Evolutionary conservation across 2,888 invertebrate genomes (phyloP), one percentile per base, ranked within the genome.

Genomic region (Meiosimyza decipiens): DNA sequence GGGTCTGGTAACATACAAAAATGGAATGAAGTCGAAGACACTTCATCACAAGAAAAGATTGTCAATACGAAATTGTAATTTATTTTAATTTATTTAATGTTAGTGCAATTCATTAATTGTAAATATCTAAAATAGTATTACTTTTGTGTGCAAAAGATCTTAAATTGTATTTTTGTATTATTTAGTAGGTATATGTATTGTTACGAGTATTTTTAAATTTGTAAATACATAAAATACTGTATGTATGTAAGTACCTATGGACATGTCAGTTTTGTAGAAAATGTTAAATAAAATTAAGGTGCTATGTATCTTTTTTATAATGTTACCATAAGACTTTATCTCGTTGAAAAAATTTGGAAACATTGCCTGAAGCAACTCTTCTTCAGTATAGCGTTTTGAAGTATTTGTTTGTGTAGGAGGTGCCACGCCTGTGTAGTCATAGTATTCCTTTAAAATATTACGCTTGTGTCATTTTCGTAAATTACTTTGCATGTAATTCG

Each of bases 1-100:
- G 94, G 94, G 7, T 91, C 92, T 0, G 92, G 91, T 0, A 90
- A 91, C 71, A 91, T 91, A 16, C 94, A 94, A 81, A 86, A 89
- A 3, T 94, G 94, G 93, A 94, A 94, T 82, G 84, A 85, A 71
- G 77, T 82, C 33, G 74, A 80, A 47, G 80, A 89, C 88, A 80
- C 73, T 28, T 77, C 81, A 55, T 79, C 84, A 11, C 78, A 77
- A 22, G 82, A 83, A 65, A 83, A 84, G 75, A 80, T 82, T 66
- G 79, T 82, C 72, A 85, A 84, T 76, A 83, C 85, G 64, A 82
- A 84, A 77, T 77, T 85, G 77, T 85, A 82, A 81, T 15, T 6
- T 28, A 13, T n/a, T n/a, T 6, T 15, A 18, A 16, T 64, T 64
- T 67, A 64, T 50, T 3, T 40, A 64, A n/a, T 18, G 3, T 51